These are phyloP conservation scores for Mus caroli DNA, from an alignment of 2,797 vertebrate genomes.

Conservation along the genomic window DNA sequence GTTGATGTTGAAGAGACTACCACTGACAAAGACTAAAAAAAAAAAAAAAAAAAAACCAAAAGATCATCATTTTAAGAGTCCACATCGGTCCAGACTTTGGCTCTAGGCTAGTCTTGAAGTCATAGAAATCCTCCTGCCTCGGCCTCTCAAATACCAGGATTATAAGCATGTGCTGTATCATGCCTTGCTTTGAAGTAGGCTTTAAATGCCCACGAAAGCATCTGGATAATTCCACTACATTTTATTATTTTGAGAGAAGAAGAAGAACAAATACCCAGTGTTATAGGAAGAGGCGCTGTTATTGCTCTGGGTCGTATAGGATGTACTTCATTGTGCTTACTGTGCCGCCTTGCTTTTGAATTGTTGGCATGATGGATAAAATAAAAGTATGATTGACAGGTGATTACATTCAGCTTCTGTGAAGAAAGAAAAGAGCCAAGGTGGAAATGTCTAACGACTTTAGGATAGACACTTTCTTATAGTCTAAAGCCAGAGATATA, in stretches of 20 bases:
- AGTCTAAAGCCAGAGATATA: background rate
- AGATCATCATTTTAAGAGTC: background rate
- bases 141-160: background rate
- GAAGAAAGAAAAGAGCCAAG: slow-evolving; percentile 19
- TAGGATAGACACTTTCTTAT: slow-evolving; percentile 33
- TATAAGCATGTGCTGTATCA: background rate
- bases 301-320: background rate
- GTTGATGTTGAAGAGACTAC: slow-evolving; percentile 29
- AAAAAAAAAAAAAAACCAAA: background rate
- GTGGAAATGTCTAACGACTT: slow-evolving; percentile 12
- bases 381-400: background rate
- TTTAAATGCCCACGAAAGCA: slow-evolving; percentile 41
- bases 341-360: slow-evolving; percentile 35
- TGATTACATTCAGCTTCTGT: background rate
- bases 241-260: slow-evolving; percentile 29
- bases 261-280: background rate
- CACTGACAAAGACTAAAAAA: background rate
- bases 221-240: background rate
- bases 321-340: background rate
- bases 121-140: background rate
- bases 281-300: background rate
- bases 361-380: slow-evolving; percentile 17
- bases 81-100: background rate
- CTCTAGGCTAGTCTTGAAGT: background rate
- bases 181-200: background rate